Conservation (phyloP, 2,888 invertebrate genomes). For the Taenaris catops region DNA sequence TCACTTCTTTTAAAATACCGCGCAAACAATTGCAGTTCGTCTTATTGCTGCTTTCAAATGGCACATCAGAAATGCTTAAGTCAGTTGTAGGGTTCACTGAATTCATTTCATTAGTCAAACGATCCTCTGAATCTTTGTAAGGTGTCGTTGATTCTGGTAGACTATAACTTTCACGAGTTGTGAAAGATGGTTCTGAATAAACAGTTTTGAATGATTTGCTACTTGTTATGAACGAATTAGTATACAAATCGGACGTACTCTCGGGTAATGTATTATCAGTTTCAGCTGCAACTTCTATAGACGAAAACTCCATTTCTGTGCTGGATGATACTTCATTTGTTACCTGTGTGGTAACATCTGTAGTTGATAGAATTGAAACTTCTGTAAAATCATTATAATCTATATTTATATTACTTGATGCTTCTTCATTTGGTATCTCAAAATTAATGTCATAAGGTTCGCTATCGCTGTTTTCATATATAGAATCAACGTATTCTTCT, state of each 20-base stretch:
- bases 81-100: slow-evolving; percentile 14
- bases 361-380: too few species aligned
- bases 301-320: slow-evolving; percentile 7
- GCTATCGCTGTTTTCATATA: slow-evolving; percentile 29
- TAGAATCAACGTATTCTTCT: slow-evolving; percentile 22
- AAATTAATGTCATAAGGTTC: slow-evolving; percentile 31
- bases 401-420: slow-evolving; percentile 1
- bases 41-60: slow-evolving; percentile 11
- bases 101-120: slow-evolving; percentile 1
- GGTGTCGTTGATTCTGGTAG: neutral
- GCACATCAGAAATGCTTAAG: slow-evolving; percentile 13
- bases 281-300: slow-evolving; percentile 1
- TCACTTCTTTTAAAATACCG: slow-evolving; percentile 12
- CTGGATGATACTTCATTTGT: neutral
- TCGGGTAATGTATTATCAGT: neutral
- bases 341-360: neutral
- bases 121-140: slow-evolving; percentile 1
- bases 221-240: neutral
- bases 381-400: too few species aligned
- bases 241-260: slow-evolving; percentile 1
- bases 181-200: slow-evolving; percentile 9
- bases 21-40: slow-evolving; percentile 8
- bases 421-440: slow-evolving; percentile 10
- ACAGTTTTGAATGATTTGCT: slow-evolving; percentile 1
- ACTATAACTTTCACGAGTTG: neutral